A percentile compares a stretch with the other conserved stretches of the same genome.
phyloP scores from a whole-genome alignment of 1,140 invertebrate species.

The Caenorhabditis brenneri region DNA sequence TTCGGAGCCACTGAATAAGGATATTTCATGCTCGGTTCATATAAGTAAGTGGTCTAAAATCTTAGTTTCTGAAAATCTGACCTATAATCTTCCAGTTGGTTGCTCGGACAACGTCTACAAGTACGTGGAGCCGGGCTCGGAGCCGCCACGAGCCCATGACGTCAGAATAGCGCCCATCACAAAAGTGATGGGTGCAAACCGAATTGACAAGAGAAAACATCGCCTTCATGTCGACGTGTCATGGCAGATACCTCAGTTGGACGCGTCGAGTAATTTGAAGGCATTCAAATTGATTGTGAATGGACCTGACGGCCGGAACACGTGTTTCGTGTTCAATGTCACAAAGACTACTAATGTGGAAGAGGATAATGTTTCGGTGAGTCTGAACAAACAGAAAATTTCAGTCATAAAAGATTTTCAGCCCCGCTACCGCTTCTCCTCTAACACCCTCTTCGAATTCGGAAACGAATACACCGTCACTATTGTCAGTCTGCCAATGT shows the following conservation, averaged over 20 bases:
- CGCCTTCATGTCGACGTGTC: slow-evolving; percentile 68
- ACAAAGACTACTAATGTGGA: slow-evolving; percentile 60
- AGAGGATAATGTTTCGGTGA: slow-evolving; percentile 61
- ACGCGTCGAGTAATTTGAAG: slow-evolving; percentile 59
- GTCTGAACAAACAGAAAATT: neutral
- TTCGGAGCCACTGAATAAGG: neutral
- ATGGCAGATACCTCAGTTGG: slow-evolving; percentile 69
- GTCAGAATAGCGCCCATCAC: slow-evolving; percentile 63
- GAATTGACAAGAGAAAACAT: slow-evolving; percentile 53
- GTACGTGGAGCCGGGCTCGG: slow-evolving; percentile 13
- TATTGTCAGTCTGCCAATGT: slow-evolving; percentile 57
- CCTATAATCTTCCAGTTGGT: neutral
- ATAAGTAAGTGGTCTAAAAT: neutral
- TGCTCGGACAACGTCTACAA: slow-evolving; percentile 23
- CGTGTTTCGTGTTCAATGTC: slow-evolving; percentile 69
- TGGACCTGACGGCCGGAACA: slow-evolving; percentile 55
- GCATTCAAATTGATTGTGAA: slow-evolving; percentile 65
- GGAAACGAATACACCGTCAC: slow-evolving; percentile 60
- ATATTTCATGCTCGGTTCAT: slow-evolving; percentile 8
- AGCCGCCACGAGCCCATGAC: slow-evolving; percentile 67
- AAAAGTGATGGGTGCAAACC: slow-evolving; percentile 57
- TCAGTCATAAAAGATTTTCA: slow-evolving; percentile 46
- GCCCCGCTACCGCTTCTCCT: slow-evolving; percentile 69
- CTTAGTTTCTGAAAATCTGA: neutral
- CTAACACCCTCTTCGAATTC: slow-evolving; percentile 64